phyloP scores from a whole-genome alignment of 1,140 invertebrate genomes.

The Cydia strobilella region DNA sequence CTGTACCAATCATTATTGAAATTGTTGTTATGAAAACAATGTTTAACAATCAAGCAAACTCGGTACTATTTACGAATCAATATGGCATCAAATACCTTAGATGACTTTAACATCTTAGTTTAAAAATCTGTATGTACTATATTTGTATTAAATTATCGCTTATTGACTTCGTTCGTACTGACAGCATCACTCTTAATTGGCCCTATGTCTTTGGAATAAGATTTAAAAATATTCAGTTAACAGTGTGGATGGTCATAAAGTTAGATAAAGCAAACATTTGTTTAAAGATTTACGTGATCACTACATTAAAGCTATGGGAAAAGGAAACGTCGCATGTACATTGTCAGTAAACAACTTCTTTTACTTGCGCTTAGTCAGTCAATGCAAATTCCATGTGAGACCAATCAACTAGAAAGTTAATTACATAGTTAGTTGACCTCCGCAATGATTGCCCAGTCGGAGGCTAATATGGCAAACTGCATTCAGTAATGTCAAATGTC shows the following conservation, averaged over 20 bases:
- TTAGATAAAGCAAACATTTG: background rate
- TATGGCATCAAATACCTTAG: background rate
- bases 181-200: too few species aligned
- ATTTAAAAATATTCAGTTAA: too few species aligned
- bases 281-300: slow-evolving; percentile 9
- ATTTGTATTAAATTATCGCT: background rate
- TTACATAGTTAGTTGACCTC: background rate
- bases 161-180: background rate
- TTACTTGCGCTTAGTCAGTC: background rate
- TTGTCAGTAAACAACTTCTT: slow-evolving; percentile 1
- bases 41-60: background rate
- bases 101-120: background rate
- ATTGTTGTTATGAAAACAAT: background rate
- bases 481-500: too few species aligned
- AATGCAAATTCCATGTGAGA: slow-evolving; percentile 3
- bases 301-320: background rate
- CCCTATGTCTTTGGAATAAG: too few species aligned
- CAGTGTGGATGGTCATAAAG: too few species aligned
- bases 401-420: slow-evolving; percentile 7
- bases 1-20: too few species aligned
- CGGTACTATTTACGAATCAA: background rate
- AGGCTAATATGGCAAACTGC: too few species aligned
- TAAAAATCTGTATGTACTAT: background rate
- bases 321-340: background rate
- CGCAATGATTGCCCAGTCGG: background rate